Evolutionary conservation across 2,113 vertebrate genomes (phyloP), one percentile per base, ranked within the genome.

Genomic region (Upupa epops): DNA sequence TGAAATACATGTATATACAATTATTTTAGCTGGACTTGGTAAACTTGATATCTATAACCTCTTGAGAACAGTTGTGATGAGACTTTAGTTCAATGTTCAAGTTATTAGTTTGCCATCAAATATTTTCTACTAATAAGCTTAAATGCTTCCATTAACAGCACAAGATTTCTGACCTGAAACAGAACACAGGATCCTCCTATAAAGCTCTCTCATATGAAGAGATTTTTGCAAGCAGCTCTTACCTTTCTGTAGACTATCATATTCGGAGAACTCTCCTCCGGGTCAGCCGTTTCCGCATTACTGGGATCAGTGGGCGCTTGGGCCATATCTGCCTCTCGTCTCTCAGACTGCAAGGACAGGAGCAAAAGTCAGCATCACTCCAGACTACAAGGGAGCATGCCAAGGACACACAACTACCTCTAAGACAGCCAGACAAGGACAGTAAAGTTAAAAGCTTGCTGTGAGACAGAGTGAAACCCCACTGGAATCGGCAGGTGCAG

Each of bases 181-280:
- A 8, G 20, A 19, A 4, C 20, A 32, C 4, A 2, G 18, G 6
- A 75, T 78, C 13, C 75, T 46, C 48, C 58, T 22, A 65, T 0
- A 1, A 61, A 46, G 8, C 34, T 60, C 25, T 5, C 19, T 51
- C 5, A 6, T 0, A 29, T 24, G 26, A 83, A 56, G 17, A 28
- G 6, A 42, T 65, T 88, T 75, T 63, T 82, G 12, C 2, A 1
- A 83, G 42, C 10, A 66, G 64, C 25, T 51, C 56, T 98, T 98
- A 98, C 99, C 98, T 99, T 99, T 97, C 98, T 98, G 98, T 99
- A 99, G 98, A 99, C 98, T 18, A 99, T 99, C 98, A 99, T 99
- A 80, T 99, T 99, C n/a, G 99, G 99, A 94, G 99, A 99, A 81
- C 97, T 98, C 76, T 99, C 99, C 83, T 99, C 99, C 25, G 98